Conservation (phyloP, 2,888 invertebrate species). For the Campoplex nolae region DNA sequence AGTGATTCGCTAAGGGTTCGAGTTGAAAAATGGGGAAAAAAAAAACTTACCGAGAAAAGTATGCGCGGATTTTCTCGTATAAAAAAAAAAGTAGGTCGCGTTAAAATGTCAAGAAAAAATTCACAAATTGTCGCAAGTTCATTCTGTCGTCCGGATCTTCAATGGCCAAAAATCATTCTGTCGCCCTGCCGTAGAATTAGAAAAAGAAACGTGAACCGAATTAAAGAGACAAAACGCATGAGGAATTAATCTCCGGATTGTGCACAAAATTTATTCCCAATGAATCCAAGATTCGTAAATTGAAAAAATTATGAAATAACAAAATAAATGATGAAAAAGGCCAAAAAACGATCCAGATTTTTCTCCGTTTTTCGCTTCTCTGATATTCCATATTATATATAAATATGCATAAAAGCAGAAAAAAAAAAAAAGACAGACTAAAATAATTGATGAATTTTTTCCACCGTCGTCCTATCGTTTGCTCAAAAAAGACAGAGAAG, state of each 20-base stretch:
- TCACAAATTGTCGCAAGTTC: slow-evolving; percentile 37
- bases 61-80: slow-evolving; percentile 15
- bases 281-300: slow-evolving; percentile 43
- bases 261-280: slow-evolving; percentile 38
- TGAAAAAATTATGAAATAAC: neutral
- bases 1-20: slow-evolving; percentile 14
- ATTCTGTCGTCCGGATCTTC: slow-evolving; percentile 51
- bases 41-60: neutral
- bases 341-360: slow-evolving; percentile 52
- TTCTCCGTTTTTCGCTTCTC: slow-evolving; percentile 58
- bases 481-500: slow-evolving; percentile 72
- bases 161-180: slow-evolving; percentile 48
- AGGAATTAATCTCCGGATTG: slow-evolving; percentile 63
- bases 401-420: neutral
- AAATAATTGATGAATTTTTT: slow-evolving; percentile 73
- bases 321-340: neutral
- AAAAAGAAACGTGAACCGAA: slow-evolving; percentile 61
- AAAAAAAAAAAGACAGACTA: slow-evolving; percentile 20
- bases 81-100: neutral
- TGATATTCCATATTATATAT: slow-evolving; percentile 42
- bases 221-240: slow-evolving; percentile 62
- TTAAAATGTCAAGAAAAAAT: slow-evolving; percentile 13
- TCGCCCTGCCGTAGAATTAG: slow-evolving; percentile 51
- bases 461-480: slow-evolving; percentile 77
- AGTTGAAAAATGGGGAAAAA: slow-evolving; percentile 12